Conservation (phyloP, 2,797 vertebrate genomes). For the Poecilia wingei region DNA sequence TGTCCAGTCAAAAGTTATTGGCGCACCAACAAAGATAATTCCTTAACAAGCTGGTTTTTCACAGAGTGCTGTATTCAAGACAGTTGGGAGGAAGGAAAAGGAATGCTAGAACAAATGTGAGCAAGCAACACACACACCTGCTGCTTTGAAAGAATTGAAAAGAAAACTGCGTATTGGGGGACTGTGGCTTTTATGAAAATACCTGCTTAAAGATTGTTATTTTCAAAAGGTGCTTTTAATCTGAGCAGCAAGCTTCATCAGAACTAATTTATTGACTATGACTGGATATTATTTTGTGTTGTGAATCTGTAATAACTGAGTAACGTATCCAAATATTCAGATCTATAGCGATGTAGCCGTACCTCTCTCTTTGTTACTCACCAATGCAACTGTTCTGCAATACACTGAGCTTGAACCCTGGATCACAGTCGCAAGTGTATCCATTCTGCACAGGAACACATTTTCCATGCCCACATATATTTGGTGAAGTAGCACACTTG, state of each 20-base stretch:
- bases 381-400: slow-evolving; percentile 87
- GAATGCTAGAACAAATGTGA: not conserved
- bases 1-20: not conserved
- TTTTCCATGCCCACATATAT: slow-evolving; percentile 85
- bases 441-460: slow-evolving; percentile 85
- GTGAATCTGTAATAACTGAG: not conserved
- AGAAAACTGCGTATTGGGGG: not conserved
- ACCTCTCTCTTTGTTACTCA: slow-evolving; percentile 54
- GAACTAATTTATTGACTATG: not conserved
- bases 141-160: not conserved
- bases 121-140: not conserved
- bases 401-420: slow-evolving; percentile 84
- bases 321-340: not conserved
- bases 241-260: not conserved
- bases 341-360: not conserved
- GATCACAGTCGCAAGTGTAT: slow-evolving; percentile 87
- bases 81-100: not conserved
- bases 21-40: not conserved
- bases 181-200: not conserved
- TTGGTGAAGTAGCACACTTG: slow-evolving; percentile 78
- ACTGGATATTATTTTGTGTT: not conserved
- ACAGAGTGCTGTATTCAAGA: not conserved
- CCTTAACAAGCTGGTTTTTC: not conserved
- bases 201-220: not conserved
- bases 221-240: not conserved